phyloP scores from a whole-genome alignment of 2,888 invertebrate genomes.

The Galerucella nymphaeae region DNA sequence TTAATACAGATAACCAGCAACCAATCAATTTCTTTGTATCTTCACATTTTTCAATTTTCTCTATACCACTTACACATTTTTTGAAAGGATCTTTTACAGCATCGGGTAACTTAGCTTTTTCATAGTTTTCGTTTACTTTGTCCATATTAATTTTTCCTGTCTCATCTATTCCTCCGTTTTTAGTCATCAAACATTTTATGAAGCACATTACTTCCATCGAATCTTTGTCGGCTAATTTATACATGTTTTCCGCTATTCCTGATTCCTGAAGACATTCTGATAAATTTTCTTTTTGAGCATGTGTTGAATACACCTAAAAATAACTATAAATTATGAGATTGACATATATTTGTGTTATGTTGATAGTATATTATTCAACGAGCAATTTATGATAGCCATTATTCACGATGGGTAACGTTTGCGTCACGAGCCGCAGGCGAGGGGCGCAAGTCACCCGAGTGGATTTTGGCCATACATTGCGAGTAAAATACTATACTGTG shows the following conservation, averaged over 20 bases:
- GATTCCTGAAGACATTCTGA: neutral
- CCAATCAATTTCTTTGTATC: slow-evolving; percentile 11
- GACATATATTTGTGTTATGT: no score
- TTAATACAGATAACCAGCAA: neutral
- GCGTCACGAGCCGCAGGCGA: no score
- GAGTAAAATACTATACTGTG: no score
- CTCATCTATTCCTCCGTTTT: neutral
- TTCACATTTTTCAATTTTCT: slow-evolving; percentile 25
- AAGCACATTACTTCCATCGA: neutral
- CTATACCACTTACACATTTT: slow-evolving; percentile 1
- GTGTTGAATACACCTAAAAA: neutral
- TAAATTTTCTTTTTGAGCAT: neutral
- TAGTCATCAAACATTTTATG: neutral
- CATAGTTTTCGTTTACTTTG: neutral
- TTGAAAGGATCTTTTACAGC: slow-evolving; percentile 2
- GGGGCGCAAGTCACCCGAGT: no score
- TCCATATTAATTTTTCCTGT: slow-evolving; percentile 1
- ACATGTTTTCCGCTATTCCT: neutral
- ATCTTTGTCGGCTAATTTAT: neutral
- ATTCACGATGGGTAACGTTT: no score
- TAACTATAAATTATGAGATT: no score
- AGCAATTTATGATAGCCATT: no score
- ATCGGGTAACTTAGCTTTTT: neutral
- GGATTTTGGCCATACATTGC: no score
- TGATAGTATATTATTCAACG: no score